These are phyloP conservation scores for Drusus annulatus DNA, from an alignment of 1,140 invertebrate species.

Conservation along the genomic window DNA sequence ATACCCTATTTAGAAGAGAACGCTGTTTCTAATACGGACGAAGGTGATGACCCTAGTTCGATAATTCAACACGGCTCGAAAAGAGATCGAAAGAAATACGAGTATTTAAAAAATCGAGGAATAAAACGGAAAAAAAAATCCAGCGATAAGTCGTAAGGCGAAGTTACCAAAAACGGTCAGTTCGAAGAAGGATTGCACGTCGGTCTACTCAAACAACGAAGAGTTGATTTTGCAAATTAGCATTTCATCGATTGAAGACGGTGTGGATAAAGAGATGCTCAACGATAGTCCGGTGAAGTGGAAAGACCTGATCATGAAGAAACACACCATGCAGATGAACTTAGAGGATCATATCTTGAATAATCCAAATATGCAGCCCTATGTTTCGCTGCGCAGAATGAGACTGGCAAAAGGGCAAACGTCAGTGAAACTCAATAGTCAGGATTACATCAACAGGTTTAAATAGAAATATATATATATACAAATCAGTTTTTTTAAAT, in stretches of 20 bases:
- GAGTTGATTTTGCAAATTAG: background rate
- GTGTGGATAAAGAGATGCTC: background rate
- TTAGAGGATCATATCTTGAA: constrained; percentile 16
- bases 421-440: too few species aligned
- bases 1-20: constrained; percentile 4
- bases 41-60: too few species aligned
- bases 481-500: too few species aligned
- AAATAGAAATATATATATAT: too few species aligned
- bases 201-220: background rate
- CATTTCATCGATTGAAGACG: background rate
- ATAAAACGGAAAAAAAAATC: too few species aligned
- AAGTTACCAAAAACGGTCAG: too few species aligned
- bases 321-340: constrained; percentile 10
- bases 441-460: too few species aligned
- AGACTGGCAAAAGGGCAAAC: background rate
- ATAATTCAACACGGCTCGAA: too few species aligned
- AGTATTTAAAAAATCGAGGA: too few species aligned
- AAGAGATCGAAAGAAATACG: too few species aligned
- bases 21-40: background rate
- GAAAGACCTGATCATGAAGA: constrained; percentile 11
- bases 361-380: background rate
- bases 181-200: too few species aligned
- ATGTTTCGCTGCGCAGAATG: background rate
- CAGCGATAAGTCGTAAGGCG: too few species aligned
- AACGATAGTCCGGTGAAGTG: background rate